phyloP scores from a whole-genome alignment of 2,113 vertebrate species.

The Eulemur macaco region DNA sequence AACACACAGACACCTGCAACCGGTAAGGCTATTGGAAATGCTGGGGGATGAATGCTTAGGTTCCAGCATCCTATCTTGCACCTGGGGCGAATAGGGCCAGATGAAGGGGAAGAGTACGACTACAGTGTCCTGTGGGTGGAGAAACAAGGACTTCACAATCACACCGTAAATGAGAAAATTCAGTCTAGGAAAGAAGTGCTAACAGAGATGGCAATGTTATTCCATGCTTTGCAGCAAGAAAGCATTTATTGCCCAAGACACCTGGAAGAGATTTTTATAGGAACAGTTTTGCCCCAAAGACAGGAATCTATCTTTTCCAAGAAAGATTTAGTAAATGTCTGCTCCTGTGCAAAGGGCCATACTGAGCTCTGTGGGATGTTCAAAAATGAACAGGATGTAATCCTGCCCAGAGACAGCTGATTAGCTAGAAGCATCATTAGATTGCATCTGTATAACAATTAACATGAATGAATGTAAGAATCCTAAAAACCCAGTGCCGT shows the following conservation, averaged over 20 bases:
- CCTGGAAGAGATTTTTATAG: neutral
- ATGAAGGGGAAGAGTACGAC: no score
- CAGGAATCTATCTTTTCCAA: no score
- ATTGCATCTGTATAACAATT: no score
- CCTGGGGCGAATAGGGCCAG: neutral
- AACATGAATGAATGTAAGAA: fast-evolving
- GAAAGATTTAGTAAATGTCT: no score
- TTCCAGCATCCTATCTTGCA: neutral
- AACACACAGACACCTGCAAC: fast-evolving
- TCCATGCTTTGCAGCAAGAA: neutral
- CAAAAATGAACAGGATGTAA: fast-evolving
- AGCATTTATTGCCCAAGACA: neutral
- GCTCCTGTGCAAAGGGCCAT: neutral
- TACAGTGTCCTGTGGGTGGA: neutral
- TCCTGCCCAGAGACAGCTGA: neutral
- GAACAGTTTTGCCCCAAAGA: neutral
- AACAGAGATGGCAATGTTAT: neutral
- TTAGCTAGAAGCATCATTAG: neutral
- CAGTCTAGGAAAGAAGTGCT: fast-evolving
- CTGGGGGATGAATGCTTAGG: no score
- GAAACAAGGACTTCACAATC: neutral
- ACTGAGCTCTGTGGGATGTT: fast-evolving
- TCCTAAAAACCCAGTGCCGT: neutral
- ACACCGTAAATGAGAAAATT: fast-evolving
- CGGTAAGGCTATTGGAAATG: neutral